phyloP scores from a whole-genome alignment of 2,888 invertebrate species.

The Megastigmus dorsalis region DNA sequence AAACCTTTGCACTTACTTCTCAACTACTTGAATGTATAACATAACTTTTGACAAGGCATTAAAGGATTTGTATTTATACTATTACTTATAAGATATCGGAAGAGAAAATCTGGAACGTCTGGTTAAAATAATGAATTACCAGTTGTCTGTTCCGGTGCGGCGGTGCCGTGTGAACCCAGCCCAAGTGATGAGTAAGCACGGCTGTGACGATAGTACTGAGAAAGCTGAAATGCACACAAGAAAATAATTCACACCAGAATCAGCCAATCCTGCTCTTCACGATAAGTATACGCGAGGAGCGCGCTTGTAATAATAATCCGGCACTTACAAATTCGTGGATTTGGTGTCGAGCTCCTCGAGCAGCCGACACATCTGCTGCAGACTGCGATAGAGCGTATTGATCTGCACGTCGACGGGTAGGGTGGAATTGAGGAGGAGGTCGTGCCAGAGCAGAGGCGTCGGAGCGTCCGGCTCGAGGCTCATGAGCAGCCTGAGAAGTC shows the following conservation, averaged over 20 bases:
- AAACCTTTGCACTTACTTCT: no score
- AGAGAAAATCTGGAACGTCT: no score
- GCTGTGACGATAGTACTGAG: slow-evolving; percentile 92
- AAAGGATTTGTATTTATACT: no score
- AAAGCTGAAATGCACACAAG: slow-evolving; percentile 79
- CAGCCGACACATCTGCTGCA: slow-evolving; percentile 79
- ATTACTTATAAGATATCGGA: no score
- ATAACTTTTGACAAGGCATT: no score
- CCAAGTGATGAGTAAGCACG: slow-evolving; percentile 91
- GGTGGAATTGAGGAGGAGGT: slow-evolving; percentile 66
- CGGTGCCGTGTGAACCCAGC: slow-evolving; percentile 89
- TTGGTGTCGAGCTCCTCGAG: slow-evolving; percentile 86
- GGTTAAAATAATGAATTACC: no score
- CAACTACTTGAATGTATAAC: no score
- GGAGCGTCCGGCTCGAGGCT: slow-evolving; percentile 56
- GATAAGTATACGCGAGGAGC: no score
- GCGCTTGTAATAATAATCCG: no score
- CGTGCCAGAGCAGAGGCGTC: slow-evolving; percentile 69
- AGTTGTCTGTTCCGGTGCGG: slow-evolving; percentile 63
- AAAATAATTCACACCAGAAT: no score
- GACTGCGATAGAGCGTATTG: slow-evolving; percentile 61
- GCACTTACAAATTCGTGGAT: slow-evolving; percentile 93
- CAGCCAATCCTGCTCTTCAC: no score
- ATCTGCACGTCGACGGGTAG: slow-evolving; percentile 59
- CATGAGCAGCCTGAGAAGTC: slow-evolving; percentile 65